These are phyloP conservation scores for Carduelis carduelis DNA, from an alignment of 2,797 vertebrate genomes.

Conservation along the genomic window DNA sequence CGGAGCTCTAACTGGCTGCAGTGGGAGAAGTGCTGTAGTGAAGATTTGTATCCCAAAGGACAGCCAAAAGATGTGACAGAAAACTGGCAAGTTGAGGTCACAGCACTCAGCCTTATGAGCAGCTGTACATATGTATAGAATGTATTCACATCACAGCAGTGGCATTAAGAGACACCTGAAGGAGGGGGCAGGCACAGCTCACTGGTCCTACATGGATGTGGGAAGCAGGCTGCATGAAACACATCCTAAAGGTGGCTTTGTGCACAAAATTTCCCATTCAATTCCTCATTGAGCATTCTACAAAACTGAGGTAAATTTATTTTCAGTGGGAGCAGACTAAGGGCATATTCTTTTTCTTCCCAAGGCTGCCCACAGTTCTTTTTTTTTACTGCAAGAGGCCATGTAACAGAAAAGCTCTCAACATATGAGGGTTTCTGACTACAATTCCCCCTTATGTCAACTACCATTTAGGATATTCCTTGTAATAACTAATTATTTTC, in stretches of 20 bases:
- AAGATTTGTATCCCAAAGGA: not conserved
- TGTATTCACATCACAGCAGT: not conserved
- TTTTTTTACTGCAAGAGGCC: not conserved
- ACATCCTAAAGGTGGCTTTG: not conserved
- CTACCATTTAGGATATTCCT: not conserved
- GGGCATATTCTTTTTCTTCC: not conserved
- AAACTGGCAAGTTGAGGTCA: not conserved
- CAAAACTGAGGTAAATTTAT: not conserved
- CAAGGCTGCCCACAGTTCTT: not conserved
- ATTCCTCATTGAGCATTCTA: not conserved
- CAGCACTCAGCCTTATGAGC: not conserved
- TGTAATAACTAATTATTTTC: not conserved
- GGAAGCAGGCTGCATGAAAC: accelerated
- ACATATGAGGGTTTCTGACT: accelerated
- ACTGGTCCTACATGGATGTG: not conserved
- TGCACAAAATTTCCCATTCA: not conserved
- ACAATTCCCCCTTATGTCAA: not conserved
- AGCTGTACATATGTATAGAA: not conserved
- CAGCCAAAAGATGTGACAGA: not conserved
- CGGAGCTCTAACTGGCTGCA: not conserved
- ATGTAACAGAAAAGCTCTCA: not conserved
- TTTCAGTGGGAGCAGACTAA: not conserved
- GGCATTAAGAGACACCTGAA: not conserved
- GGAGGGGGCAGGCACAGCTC: not conserved
- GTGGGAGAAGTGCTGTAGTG: not conserved